Base-by-base conservation (phyloP, 2,797 vertebrate genomes). In the Limnodromus scolopaceus region DNA sequence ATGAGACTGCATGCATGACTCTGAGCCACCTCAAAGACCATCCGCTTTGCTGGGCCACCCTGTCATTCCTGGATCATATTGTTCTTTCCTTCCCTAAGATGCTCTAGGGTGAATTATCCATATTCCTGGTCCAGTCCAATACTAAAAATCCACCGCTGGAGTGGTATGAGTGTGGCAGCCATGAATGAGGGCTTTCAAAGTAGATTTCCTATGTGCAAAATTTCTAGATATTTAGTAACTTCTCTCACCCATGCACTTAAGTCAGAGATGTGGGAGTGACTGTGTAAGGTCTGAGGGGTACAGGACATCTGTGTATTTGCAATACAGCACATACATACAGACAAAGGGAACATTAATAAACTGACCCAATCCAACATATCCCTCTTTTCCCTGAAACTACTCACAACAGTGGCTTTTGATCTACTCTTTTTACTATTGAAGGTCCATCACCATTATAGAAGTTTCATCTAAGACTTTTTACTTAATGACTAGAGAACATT, bases 201-300 rank as follows among this genome's bases (percentile, higher is more conserved):
- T 1, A 27, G 6, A 48, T 41, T 72, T 38, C 28, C 17, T 12
- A 11, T 0, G 0, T 55, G 54, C 10, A 55, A 49, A 68, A 38
- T 25, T 16, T 28, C 38, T n/a, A n/a, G 32, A 5, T 32, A 20
- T 36, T 89, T n/a, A 24, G 38, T 30, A 80, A 41, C 8, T 48
- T 39, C n/a, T 18, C 49, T 76, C 58, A 39, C 17, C 38, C 38
- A 17, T 4, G 38, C 28, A 23, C 10, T 75, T 2, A 1, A 27
- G 38, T 78, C 27, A 69, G 36, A 16, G n/a, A 4, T 0, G 0
- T 5, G 20, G 6, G 17, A 55, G 28, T 25, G 84, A 4, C 16
- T 5, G 7, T 36, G 51, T 20, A 18, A 23, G 20, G 10, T 32
- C 65, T 70, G 63, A 11, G 8, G n/a, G 34, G 34, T 27, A 64